These are phyloP conservation scores for Dysmachus trigonus DNA, from an alignment of 2,888 invertebrate species.

Conservation along the genomic window DNA sequence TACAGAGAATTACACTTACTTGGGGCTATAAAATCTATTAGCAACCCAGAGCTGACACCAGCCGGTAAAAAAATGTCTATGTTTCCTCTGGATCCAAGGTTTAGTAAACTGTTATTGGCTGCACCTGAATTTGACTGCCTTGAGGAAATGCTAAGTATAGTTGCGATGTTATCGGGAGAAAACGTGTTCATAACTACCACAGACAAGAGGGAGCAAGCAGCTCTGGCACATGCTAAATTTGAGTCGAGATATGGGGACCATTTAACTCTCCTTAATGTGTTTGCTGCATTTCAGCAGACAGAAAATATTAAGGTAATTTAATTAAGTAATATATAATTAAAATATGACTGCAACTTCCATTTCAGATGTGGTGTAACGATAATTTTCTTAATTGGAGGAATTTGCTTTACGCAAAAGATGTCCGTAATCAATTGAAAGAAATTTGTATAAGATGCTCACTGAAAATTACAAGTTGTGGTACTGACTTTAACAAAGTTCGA, in stretches of 20 bases:
- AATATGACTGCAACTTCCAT: not conserved
- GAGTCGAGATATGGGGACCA: constrained; percentile 89
- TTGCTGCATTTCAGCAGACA: constrained; percentile 77
- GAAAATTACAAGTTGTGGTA: constrained; percentile 70
- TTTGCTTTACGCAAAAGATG: constrained; percentile 80
- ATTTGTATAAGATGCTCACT: constrained; percentile 70
- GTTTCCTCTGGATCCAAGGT: constrained; percentile 92
- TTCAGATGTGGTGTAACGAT: constrained; percentile 81
- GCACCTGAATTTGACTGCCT: constrained; percentile 81
- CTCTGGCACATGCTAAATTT: constrained; percentile 80
- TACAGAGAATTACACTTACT: constrained; percentile 72
- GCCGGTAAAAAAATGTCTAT: constrained; percentile 86
- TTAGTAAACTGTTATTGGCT: constrained; percentile 81
- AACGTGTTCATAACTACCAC: constrained; percentile 77
- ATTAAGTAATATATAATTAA: not conserved
- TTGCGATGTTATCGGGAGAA: constrained; percentile 89
- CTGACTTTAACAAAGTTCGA: constrained; percentile 72
- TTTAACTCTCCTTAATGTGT: constrained; percentile 89
- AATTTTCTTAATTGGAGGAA: constrained; percentile 87
- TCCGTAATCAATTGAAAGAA: constrained; percentile 80
- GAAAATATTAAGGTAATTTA: constrained; percentile 71
- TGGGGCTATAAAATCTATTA: constrained; percentile 73
- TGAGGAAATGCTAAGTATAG: constrained; percentile 83
- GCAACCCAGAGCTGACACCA: constrained; percentile 74
- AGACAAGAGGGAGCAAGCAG: constrained; percentile 79